Evolutionary conservation across 2,888 invertebrate genomes (phyloP).

Genomic region (Lycia hirtaria): DNA sequence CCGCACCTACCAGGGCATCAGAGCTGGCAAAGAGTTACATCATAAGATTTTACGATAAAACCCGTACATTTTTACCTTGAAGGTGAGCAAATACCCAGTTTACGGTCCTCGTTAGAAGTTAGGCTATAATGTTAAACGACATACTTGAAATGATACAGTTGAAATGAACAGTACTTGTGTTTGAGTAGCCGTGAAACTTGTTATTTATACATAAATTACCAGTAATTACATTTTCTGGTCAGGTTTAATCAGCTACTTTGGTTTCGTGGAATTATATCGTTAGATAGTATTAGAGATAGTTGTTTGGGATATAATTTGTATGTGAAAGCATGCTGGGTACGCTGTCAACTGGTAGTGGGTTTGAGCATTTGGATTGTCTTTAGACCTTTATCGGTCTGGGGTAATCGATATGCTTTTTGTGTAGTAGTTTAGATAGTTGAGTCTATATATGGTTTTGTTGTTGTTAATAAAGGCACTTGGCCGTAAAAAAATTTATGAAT

Average conservation of each 20-base stretch:
- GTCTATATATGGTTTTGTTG: too few relatives aligned
- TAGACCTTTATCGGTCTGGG: too few relatives aligned
- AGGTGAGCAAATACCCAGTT: constrained; percentile 78
- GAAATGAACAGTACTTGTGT: constrained; percentile 6
- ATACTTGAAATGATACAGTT: constrained; percentile 40
- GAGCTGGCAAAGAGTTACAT: constrained; percentile 53
- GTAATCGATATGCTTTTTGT: too few relatives aligned
- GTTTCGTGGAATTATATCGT: too few relatives aligned
- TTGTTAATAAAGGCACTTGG: too few relatives aligned
- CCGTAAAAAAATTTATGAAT: too few relatives aligned
- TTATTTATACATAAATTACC: not conserved
- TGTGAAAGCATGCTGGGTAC: too few relatives aligned
- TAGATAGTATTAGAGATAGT: too few relatives aligned
- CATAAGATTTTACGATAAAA: constrained; percentile 69
- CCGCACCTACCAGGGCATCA: constrained; percentile 44
- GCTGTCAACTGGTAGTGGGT: too few relatives aligned
- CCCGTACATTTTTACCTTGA: constrained; percentile 59
- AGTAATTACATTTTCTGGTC: not conserved
- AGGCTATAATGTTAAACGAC: constrained; percentile 75
- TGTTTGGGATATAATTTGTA: too few relatives aligned
- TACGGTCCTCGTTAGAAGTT: constrained; percentile 82
- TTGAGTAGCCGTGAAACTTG: not conserved
- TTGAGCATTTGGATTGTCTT: too few relatives aligned
- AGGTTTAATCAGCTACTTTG: not conserved
- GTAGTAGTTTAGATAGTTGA: too few relatives aligned